Percentiles rank a stretch among this genome's conserved stretches.
These are phyloP conservation scores for Bombus sylvicola DNA, from an alignment of 1,140 invertebrate genomes.

Conservation along the genomic window DNA sequence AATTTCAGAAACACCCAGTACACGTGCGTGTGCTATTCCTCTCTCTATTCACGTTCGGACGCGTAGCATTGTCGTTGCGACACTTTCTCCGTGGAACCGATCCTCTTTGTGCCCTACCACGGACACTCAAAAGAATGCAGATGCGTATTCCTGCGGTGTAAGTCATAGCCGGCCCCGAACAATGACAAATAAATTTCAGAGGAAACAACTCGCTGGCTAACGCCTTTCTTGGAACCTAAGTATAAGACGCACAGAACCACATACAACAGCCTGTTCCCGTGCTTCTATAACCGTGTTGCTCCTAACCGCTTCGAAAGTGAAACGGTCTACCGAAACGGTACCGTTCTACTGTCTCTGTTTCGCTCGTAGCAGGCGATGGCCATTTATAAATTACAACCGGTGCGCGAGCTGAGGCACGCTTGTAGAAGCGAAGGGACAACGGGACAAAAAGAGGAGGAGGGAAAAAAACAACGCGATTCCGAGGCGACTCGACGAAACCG, in stretches of 20 bases:
- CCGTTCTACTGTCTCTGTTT: conserved; percentile 37
- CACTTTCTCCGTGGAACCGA: conserved; percentile 12
- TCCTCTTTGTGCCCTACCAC: not conserved
- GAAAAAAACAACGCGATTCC: conserved; percentile 18
- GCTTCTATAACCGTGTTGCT: not conserved
- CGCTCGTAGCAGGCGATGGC: conserved; percentile 34
- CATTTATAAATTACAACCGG: conserved; percentile 71
- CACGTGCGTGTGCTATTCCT: not conserved
- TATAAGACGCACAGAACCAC: not conserved
- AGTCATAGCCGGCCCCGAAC: conserved; percentile 31
- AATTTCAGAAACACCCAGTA: not conserved
- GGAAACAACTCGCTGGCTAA: conserved; percentile 25
- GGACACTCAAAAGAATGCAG: not conserved
- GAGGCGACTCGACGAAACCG: conserved; percentile 52
- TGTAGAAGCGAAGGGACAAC: conserved; percentile 44
- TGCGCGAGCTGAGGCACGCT: conserved; percentile 51
- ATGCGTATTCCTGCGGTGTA: not conserved
- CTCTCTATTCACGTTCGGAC: conserved; percentile 27
- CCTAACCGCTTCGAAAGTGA: conserved; percentile 68
- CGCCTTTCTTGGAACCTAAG: conserved; percentile 21
- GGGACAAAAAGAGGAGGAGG: conserved; percentile 15
- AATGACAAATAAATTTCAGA: conserved; percentile 50
- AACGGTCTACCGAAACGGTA: conserved; percentile 70
- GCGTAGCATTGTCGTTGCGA: conserved; percentile 39
- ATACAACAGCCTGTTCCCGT: not conserved